Percentiles rank a stretch among this genome's conserved stretches.
Evolutionary conservation across 2,113 vertebrate genomes (phyloP).

Genomic region (Melozone crissalis): DNA sequence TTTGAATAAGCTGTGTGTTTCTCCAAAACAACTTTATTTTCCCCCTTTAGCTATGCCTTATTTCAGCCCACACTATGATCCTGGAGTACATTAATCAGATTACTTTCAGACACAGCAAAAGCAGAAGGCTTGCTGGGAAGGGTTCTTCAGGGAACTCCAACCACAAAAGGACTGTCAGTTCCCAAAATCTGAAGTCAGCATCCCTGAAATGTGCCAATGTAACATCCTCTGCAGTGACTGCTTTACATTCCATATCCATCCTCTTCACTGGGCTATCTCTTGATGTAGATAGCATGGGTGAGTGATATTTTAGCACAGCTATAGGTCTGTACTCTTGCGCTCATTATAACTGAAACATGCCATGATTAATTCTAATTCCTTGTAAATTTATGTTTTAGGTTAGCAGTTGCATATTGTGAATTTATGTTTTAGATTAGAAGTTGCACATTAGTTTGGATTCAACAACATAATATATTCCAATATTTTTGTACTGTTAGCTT

Average conservation of each 20-base stretch:
- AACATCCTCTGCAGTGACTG: background rate
- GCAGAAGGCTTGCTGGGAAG: background rate
- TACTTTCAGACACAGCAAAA: background rate
- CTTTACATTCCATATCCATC: background rate
- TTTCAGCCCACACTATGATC: background rate
- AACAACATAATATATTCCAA: background rate
- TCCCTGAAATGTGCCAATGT: background rate
- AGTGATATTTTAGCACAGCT: background rate
- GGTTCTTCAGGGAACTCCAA: background rate
- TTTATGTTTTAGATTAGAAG: background rate
- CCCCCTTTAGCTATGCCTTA: background rate
- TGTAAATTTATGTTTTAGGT: background rate
- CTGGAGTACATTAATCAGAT: background rate
- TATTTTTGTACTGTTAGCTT: background rate
- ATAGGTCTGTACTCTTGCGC: background rate
- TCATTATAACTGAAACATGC: background rate
- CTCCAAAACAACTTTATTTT: background rate
- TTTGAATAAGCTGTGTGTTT: background rate
- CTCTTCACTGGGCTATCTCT: background rate
- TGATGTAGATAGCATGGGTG: rapidly evolving
- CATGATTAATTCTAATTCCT: background rate
- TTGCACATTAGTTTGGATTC: background rate
- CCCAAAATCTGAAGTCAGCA: background rate
- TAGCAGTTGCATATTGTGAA: background rate
- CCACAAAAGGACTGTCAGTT: background rate